Base-by-base conservation (phyloP, 2,113 vertebrate species). In the Pygoscelis antarcticus region DNA sequence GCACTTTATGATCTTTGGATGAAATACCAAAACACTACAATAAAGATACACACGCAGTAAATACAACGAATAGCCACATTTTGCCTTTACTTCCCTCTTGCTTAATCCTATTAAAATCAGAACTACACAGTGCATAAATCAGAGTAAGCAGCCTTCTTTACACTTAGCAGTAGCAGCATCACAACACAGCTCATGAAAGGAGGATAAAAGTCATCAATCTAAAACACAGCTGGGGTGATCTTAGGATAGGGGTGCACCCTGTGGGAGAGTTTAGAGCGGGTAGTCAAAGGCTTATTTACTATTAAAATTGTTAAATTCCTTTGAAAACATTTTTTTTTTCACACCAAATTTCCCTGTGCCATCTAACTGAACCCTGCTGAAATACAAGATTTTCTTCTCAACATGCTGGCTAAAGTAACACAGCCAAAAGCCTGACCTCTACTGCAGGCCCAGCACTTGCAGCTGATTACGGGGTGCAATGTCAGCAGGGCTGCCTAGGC, bases 1-100 rank as follows among this genome's bases (percentile, higher is more conserved):
- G 32, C 49, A 46, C 75, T 96, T 95, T 77, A 91, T 70, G 87
- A 85, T 74, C 78, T 96, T 96, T 93, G 89, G 62, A 83, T 91
- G 84, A 91, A 96, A 90, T 83, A 76, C 46, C 87, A 83, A 96
- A 95, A 69, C 25, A 54, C n/a, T 77, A 38, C 77, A 69, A 61
- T 89, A 72, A 95, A 95, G 89, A 69, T 85, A 85, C 62, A 76
- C 22, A 46, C 60, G 36, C 34, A 82, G 69, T 81, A 90, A 92
- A 92, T 60, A 87, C 40, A 78, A 47, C 9, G 8, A 78, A 42
- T 51, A 32, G 57, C 54, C 61, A 89, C 22, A 20, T 76, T 95
- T 76, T 96, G 58, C 62, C 66, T 94, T 87, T 89, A 68, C n/a
- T 91, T 96, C 58, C 66, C 46, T 87, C 60, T 61, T 87, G 44